These are phyloP conservation scores for Oryzias celebensis DNA, from an alignment of 2,113 vertebrate genomes.

Conservation along the genomic window DNA sequence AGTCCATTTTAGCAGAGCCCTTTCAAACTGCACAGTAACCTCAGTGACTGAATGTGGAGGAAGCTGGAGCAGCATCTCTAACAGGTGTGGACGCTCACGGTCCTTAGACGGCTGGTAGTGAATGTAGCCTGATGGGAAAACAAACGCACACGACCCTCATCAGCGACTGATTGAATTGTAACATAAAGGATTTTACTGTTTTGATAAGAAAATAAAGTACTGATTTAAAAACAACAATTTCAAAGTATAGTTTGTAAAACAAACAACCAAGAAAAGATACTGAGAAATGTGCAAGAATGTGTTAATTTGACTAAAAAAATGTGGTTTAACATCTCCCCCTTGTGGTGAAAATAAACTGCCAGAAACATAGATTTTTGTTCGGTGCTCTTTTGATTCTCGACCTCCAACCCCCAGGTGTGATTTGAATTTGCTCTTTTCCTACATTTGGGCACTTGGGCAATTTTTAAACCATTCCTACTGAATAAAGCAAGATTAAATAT, in stretches of 20 bases:
- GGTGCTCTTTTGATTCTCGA: not conserved
- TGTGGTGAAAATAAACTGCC: conserved; percentile 30
- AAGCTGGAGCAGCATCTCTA: conserved; percentile 97
- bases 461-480: too few relatives aligned
- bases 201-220: not conserved
- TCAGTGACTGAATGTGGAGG: conserved; percentile 93
- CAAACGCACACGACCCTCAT: not conserved
- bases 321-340: conserved; percentile 31
- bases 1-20: conserved; percentile 94
- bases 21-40: conserved; percentile 94
- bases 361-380: conserved; percentile 1
- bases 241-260: not conserved
- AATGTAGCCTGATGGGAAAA: conserved; percentile 85
- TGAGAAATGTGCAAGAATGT: not conserved
- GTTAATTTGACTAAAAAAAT: not conserved
- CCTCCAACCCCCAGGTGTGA: too few relatives aligned
- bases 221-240: not conserved
- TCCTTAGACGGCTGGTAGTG: conserved; percentile 97
- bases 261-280: too few relatives aligned
- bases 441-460: too few relatives aligned
- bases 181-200: not conserved
- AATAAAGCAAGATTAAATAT: too few relatives aligned
- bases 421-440: too few relatives aligned
- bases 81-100: conserved; percentile 87
- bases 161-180: not conserved